Conservation (phyloP, 2,797 vertebrate species). For the Enteromius viviparus region DNA sequence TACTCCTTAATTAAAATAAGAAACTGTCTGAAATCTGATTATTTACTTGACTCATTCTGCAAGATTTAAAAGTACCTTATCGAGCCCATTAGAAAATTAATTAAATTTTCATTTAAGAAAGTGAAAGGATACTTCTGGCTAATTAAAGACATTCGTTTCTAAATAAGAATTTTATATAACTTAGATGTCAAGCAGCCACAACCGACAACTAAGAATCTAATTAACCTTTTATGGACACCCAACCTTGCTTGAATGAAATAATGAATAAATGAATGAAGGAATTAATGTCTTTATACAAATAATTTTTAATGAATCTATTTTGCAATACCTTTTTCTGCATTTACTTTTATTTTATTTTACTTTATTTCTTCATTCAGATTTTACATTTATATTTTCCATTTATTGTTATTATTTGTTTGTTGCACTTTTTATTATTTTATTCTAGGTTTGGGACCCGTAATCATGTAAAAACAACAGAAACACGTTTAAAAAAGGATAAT, state of each 20-base stretch:
- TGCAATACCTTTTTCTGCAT: not conserved
- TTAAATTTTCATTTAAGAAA: slow-evolving; percentile 4
- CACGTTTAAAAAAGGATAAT: not conserved
- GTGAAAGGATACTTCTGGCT: not conserved
- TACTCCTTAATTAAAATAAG: not conserved
- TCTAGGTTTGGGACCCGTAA: not conserved
- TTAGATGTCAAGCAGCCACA: not conserved
- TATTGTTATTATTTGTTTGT: not conserved
- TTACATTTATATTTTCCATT: not conserved
- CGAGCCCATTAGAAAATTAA: slow-evolving; percentile 2
- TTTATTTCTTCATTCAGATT: too few species aligned
- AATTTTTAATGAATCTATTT: not conserved
- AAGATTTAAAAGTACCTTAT: slow-evolving; percentile 3
- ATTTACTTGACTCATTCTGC: not conserved
- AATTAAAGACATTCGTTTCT: slow-evolving; percentile 17
- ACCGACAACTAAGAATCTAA: not conserved
- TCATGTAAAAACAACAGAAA: not conserved
- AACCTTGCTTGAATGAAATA: not conserved
- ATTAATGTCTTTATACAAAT: not conserved
- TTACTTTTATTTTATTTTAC: not conserved
- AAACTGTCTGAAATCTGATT: not conserved
- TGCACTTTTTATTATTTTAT: not conserved
- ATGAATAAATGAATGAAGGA: not conserved
- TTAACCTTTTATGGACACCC: not conserved
- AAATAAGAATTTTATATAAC: not conserved